Evolutionary conservation across 1,140 invertebrate genomes (phyloP).

Genomic region (Drosophila sechellia): DNA sequence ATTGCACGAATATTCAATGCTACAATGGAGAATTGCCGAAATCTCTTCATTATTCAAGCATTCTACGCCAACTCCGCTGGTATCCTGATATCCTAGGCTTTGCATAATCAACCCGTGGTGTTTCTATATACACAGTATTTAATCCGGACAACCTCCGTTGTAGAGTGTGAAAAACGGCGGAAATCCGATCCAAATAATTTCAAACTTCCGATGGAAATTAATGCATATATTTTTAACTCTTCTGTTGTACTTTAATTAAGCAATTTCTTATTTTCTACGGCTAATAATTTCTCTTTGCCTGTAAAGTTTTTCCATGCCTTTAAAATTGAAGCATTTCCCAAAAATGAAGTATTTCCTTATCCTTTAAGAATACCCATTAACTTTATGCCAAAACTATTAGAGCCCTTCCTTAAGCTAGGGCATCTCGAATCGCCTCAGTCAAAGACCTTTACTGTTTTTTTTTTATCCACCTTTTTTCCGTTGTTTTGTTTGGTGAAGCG

Average conservation of each 20-base stretch:
- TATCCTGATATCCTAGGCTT: background rate
- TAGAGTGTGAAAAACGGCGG: background rate
- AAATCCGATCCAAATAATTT: slow-evolving; percentile 2
- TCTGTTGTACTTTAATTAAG: too few species aligned
- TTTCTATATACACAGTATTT: background rate
- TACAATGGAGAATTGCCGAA: slow-evolving; percentile 2
- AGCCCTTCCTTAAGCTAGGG: slow-evolving; percentile 19
- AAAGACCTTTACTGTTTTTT: slow-evolving; percentile 68
- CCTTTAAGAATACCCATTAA: background rate
- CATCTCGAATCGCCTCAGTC: slow-evolving; percentile 55
- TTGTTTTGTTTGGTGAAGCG: slow-evolving; percentile 45
- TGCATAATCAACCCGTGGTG: slow-evolving; percentile 16
- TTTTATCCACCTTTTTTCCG: slow-evolving; percentile 42
- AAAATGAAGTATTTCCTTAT: background rate
- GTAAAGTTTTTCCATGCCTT: too few species aligned
- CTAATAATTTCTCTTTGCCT: too few species aligned
- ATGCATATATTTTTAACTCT: too few species aligned
- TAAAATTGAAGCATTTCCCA: too few species aligned
- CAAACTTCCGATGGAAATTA: background rate
- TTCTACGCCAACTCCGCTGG: background rate
- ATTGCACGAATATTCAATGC: slow-evolving; percentile 12
- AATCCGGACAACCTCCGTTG: background rate
- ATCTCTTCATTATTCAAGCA: slow-evolving; percentile 10
- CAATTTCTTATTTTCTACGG: too few species aligned
- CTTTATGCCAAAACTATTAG: slow-evolving; percentile 17